Evolutionary conservation across 2,113 vertebrate genomes (phyloP), one percentile per base, ranked within the genome.

Genomic region (Ranitomeya variabilis): DNA sequence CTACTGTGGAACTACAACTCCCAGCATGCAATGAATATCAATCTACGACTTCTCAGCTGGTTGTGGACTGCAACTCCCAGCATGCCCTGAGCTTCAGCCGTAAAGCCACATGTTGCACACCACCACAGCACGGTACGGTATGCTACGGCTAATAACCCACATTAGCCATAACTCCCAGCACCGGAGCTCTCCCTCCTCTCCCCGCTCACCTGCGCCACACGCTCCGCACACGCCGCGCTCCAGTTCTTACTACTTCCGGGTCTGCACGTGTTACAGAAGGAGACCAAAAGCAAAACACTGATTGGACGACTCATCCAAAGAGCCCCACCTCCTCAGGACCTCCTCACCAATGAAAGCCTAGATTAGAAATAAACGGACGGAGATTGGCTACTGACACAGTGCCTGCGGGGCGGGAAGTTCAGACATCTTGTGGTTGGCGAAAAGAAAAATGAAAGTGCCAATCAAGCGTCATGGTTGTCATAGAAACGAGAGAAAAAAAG

Each of bases 191-290:
- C 37, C 37, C 37, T 5, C 0, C 37, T 45, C 3, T 45, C 59
- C n/a, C 18, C 23, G 13, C 66, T 88, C 80, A 83, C 87, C 80
- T 64, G 55, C 51, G 80, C 19, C 15, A 6, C 14, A 6, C 26
- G 26, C 66, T 21, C 1, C 83, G 31, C 78, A 51, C 52, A 19
- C 18, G 11, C 66, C n/a, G 7, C 81, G 37, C 71, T 21, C 57
- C 16, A 3, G 2, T 3, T 1, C 13, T 64, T 89, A 51, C 80
- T 76, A 89, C 71, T 89, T 89, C 87, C 87, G 87, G 80, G 60
- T 31, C 14, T 67, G 19, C 87, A 89, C 80, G 81, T 84, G 87
- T 84, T 54, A 59, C 45, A n/a, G 23, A 77, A 21, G 14, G 18
- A 37, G 26, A 31, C 15, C 71, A 21, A 66, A 26, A 76, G 15